phyloP scores from a whole-genome alignment of 1,140 invertebrate genomes.

The Venustaconcha ellipsiformis region DNA sequence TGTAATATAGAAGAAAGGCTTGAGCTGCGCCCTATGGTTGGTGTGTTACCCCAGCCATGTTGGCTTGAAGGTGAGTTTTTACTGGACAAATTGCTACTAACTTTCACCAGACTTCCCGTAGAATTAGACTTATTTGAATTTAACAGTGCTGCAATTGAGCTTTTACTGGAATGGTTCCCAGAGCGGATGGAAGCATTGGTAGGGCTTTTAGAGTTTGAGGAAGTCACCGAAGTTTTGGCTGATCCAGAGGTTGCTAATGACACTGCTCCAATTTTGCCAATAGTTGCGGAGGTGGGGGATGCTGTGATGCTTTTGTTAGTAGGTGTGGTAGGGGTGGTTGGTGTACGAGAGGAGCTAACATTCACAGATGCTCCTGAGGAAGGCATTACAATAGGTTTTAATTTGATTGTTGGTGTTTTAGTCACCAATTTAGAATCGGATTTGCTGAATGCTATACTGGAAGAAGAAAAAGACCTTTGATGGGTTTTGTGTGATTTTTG shows the following conservation, averaged over 20 bases:
- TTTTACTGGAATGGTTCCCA: slow-evolving; percentile 2
- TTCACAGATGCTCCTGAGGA: slow-evolving; percentile 1
- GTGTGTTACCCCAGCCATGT: slow-evolving; percentile 5
- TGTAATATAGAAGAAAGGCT: neutral
- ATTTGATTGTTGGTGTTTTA: slow-evolving; percentile 65
- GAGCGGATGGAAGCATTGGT: neutral
- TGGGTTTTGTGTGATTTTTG: slow-evolving; percentile 47
- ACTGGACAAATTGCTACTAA: slow-evolving; percentile 6
- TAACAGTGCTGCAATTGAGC: slow-evolving; percentile 9
- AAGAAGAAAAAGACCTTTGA: slow-evolving; percentile 33
- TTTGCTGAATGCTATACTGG: slow-evolving; percentile 45
- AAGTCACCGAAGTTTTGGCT: slow-evolving; percentile 21
- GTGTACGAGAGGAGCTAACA: slow-evolving; percentile 41
- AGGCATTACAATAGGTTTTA: slow-evolving; percentile 64
- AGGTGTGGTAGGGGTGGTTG: slow-evolving; percentile 34
- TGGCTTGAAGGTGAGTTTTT: slow-evolving; percentile 3
- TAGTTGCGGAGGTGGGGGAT: slow-evolving; percentile 45
- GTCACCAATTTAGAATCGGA: slow-evolving; percentile 61
- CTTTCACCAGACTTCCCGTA: neutral
- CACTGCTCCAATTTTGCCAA: slow-evolving; percentile 44
- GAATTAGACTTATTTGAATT: slow-evolving; percentile 22
- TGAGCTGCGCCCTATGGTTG: slow-evolving; percentile 5
- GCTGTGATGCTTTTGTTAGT: slow-evolving; percentile 60
- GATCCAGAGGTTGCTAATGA: slow-evolving; percentile 44
- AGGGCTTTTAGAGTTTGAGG: slow-evolving; percentile 30